Evolutionary conservation across 1,140 invertebrate species (phyloP).

Genomic region (Trachelipus rathkii): DNA sequence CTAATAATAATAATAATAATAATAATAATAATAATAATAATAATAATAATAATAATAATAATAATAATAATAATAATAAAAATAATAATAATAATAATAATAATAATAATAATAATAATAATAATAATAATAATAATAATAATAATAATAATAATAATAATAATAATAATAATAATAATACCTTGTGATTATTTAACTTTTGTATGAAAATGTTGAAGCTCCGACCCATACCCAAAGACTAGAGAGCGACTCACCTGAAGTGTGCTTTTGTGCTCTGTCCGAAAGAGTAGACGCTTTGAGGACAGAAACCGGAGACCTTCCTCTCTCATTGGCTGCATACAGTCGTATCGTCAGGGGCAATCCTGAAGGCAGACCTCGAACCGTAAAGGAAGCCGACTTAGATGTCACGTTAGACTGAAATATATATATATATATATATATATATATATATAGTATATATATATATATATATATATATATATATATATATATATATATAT

Average conservation of each 20-base stretch:
- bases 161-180: too few species aligned
- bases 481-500: conserved; percentile 24
- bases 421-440: conserved; percentile 5
- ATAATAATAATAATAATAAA: too few species aligned
- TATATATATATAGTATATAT: conserved; percentile 11
- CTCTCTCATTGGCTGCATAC: conserved; percentile 82
- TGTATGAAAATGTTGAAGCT: too few species aligned
- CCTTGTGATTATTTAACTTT: too few species aligned
- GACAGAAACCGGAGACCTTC: conserved; percentile 70
- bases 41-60: too few species aligned
- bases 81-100: too few species aligned
- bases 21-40: too few species aligned
- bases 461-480: conserved; percentile 26
- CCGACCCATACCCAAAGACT: too few species aligned
- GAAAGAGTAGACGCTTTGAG: conserved; percentile 76
- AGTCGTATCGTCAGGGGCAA: conserved; percentile 67
- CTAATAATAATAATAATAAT: too few species aligned
- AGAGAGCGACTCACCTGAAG: not conserved
- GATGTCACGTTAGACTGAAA: conserved; percentile 41
- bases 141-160: too few species aligned
- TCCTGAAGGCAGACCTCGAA: conserved; percentile 55
- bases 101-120: too few species aligned
- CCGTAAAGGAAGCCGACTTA: conserved; percentile 35
- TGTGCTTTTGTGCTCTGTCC: conserved; percentile 71
- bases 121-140: too few species aligned